phyloP scores from a whole-genome alignment of 2,888 invertebrate species.

The Hydrotaea cyrtoneurina region DNA sequence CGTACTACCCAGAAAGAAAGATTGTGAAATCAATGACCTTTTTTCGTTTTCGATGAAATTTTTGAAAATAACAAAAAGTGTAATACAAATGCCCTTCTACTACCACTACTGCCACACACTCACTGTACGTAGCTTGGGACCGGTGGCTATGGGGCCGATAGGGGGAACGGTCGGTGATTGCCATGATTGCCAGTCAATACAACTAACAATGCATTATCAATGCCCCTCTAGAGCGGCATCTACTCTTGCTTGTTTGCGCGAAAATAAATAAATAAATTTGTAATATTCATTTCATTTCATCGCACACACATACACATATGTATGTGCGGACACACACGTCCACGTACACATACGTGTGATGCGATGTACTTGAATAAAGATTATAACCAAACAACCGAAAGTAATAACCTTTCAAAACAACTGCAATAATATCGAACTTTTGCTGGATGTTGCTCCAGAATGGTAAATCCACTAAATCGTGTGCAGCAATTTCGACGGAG shows the following conservation, averaged over 20 bases:
- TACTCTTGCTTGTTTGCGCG: background rate
- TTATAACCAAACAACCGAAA: slow-evolving; percentile 11
- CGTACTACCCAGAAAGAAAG: background rate
- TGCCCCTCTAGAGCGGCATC: slow-evolving; percentile 1
- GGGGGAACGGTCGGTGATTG: slow-evolving; percentile 35
- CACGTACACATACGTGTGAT: slow-evolving; percentile 2
- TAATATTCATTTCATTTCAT: slow-evolving; percentile 5
- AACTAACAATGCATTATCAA: slow-evolving; percentile 50
- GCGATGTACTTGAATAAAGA: background rate
- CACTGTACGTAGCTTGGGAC: background rate
- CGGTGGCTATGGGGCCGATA: background rate
- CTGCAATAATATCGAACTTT: slow-evolving; percentile 23
- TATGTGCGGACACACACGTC: background rate
- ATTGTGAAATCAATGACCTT: slow-evolving; percentile 60
- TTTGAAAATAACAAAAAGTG: slow-evolving; percentile 41
- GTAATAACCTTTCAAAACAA: slow-evolving; percentile 37
- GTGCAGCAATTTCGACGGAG: slow-evolving; percentile 56
- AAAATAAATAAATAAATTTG: slow-evolving; percentile 26
- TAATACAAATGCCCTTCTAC: slow-evolving; percentile 24
- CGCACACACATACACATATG: background rate
- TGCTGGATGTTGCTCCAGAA: background rate
- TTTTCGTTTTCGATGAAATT: slow-evolving; percentile 46
- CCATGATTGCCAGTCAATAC: slow-evolving; percentile 54
- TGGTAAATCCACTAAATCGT: slow-evolving; percentile 56
- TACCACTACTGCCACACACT: slow-evolving; percentile 9